Conservation (phyloP, 2,113 vertebrate genomes). For the Chunga burmeisteri region DNA sequence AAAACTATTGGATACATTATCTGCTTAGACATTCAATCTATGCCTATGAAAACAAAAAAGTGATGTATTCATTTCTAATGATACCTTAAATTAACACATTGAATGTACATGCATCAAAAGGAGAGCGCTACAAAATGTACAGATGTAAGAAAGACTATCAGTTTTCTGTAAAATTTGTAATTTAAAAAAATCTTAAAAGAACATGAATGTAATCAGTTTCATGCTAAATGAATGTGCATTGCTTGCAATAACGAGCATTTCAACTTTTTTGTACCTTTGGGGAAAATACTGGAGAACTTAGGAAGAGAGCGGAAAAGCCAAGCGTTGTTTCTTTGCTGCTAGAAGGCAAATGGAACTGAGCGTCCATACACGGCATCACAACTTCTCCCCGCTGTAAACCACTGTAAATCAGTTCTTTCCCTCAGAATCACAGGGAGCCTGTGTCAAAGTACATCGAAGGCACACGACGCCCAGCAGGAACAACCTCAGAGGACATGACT, state of each 20-base stretch:
- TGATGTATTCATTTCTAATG: not conserved
- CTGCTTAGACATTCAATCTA: not conserved
- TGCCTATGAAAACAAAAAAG: conserved; percentile 12
- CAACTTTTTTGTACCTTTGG: not conserved
- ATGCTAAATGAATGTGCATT: not conserved
- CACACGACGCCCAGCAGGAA: not conserved
- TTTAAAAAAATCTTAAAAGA: not conserved
- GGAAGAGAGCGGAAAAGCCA: not conserved
- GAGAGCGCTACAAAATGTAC: not conserved
- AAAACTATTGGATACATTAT: conserved; percentile 6
- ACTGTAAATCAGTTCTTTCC: not conserved
- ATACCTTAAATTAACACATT: not conserved
- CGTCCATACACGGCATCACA: fast-evolving
- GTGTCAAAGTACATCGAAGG: not conserved
- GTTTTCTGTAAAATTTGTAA: not conserved
- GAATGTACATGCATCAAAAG: not conserved
- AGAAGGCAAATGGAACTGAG: not conserved
- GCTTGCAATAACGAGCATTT: fast-evolving
- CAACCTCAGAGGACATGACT: not conserved
- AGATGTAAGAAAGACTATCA: not conserved
- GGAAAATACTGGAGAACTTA: not conserved
- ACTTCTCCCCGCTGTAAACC: not conserved
- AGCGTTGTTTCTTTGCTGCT: not conserved
- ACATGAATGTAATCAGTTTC: not conserved
- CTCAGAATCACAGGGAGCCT: not conserved